These are phyloP conservation scores for Myripristis jacobus DNA, from an alignment of 2,797 vertebrate genomes.

Conservation along the genomic window DNA sequence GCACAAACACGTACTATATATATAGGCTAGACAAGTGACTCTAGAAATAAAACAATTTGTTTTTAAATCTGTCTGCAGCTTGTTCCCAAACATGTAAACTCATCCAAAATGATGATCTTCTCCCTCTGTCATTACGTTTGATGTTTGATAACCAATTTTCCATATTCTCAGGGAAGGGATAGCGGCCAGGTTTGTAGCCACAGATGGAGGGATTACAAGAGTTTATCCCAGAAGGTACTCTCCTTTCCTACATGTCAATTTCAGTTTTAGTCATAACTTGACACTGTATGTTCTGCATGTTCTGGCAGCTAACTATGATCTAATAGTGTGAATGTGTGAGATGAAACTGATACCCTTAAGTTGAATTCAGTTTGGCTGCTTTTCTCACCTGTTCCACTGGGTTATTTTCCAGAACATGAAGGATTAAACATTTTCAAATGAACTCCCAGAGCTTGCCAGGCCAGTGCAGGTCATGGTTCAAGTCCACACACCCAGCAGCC, in stretches of 20 bases:
- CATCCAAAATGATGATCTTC: constrained; percentile 9
- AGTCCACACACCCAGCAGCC: constrained; percentile 47
- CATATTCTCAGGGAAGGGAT: constrained; percentile 87
- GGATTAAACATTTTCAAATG: constrained; percentile 55
- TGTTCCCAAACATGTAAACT: constrained; percentile 12
- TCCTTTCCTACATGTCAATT: constrained; percentile 32
- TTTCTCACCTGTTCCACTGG: constrained; percentile 58
- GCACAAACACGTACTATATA: constrained; percentile 33
- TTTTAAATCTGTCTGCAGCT: constrained; percentile 34
- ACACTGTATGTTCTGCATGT: constrained; percentile 4
- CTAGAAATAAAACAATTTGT: constrained; percentile 42
- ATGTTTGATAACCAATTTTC: constrained; percentile 63
- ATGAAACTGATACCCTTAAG: constrained; percentile 64
- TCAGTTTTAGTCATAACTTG: background rate
- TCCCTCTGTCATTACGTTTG: constrained; percentile 28
- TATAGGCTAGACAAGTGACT: constrained; percentile 51
- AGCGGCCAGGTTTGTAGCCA: constrained; percentile 93
- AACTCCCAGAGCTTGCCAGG: constrained; percentile 48
- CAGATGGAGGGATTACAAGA: constrained; percentile 97
- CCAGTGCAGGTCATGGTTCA: constrained; percentile 52
- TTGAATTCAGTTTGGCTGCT: constrained; percentile 50
- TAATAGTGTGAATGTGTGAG: constrained; percentile 53
- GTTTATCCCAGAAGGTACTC: constrained; percentile 94
- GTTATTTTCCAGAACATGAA: constrained; percentile 55
- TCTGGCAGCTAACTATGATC: constrained; percentile 11